Evolutionary conservation across 2,113 vertebrate species (phyloP), one percentile per base, ranked within the genome.

Genomic region (Hippocampus comes): DNA sequence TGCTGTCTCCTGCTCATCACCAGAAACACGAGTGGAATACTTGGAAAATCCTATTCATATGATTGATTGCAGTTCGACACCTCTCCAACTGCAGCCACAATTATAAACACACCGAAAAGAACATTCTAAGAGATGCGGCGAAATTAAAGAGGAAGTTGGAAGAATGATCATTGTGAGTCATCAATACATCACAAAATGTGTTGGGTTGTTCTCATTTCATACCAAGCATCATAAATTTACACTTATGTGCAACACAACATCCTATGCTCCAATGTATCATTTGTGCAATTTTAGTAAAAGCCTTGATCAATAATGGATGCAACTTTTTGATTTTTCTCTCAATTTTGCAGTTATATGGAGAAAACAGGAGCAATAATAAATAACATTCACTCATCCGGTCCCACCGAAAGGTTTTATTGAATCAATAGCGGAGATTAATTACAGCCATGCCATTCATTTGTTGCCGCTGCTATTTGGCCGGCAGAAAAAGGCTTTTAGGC

Each of bases 401-500:
- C 76, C 73, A 83, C 67, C 67, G 61, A 68, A 78, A 82, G 87
- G 74, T 84, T 90, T 89, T 76, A 89, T 88, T 89, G 79, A 82
- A 83, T 89, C 89, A 87, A 90, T 89, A 88, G 73, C 91, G 81
- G 83, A 90, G 85, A 92, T 91, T 90, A 92, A 91, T 91, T 90
- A 90, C 81, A 80, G 72, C 67, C 67, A 78, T 79, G 82, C 84
- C 86, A 80, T 87, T 88, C 82, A 88, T 89, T 91, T 89, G 74
- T 67, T 73, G 84, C 34, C 34, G 34, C 43, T 59, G 75, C 85
- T 86, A 88, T 86, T 86, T 76, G 86, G 76, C 73, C 60, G 76
- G 70, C 67, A 70, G 75, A 82, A 88, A 34, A 88, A 88, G 79
- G 89, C 88, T 91, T 91, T 92, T 91, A 91, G 84, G 81, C 82